Evolutionary conservation across 2,888 invertebrate species (phyloP).

Genomic region (Melipona beecheii): DNA sequence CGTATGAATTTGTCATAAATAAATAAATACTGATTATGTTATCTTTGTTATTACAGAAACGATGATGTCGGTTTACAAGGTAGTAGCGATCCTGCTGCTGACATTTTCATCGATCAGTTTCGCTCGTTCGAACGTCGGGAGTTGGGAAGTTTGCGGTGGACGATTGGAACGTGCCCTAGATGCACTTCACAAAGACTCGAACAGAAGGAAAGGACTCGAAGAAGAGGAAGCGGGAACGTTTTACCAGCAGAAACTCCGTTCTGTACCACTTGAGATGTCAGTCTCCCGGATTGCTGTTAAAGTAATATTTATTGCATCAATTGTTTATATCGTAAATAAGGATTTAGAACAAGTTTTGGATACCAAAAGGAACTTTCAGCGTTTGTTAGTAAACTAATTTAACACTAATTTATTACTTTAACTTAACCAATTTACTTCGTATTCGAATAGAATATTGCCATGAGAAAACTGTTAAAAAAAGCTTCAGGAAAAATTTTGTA

Average conservation of each 20-base stretch:
- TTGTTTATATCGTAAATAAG: background rate
- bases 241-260: conserved; percentile 79
- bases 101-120: conserved; percentile 58
- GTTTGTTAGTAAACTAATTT: background rate
- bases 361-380: background rate
- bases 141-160: conserved; percentile 79
- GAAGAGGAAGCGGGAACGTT: conserved; percentile 75
- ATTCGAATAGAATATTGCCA: too few species aligned
- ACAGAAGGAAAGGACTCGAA: conserved; percentile 75
- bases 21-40: background rate
- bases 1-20: background rate
- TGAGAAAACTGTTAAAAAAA: background rate
- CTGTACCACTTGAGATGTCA: conserved; percentile 81
- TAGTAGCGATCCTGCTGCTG: conserved; percentile 57
- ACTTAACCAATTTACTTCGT: too few species aligned
- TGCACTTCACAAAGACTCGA: conserved; percentile 76
- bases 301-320: conserved; percentile 65
- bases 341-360: background rate
- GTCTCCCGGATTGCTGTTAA: conserved; percentile 79
- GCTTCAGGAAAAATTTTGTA: background rate
- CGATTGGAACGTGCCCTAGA: conserved; percentile 81
- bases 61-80: conserved; percentile 63
- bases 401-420: too few species aligned
- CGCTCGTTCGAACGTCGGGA: conserved; percentile 60
- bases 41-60: background rate